Evolutionary conservation across 2,113 vertebrate genomes (phyloP).

Genomic region (Setophaga petechia): DNA sequence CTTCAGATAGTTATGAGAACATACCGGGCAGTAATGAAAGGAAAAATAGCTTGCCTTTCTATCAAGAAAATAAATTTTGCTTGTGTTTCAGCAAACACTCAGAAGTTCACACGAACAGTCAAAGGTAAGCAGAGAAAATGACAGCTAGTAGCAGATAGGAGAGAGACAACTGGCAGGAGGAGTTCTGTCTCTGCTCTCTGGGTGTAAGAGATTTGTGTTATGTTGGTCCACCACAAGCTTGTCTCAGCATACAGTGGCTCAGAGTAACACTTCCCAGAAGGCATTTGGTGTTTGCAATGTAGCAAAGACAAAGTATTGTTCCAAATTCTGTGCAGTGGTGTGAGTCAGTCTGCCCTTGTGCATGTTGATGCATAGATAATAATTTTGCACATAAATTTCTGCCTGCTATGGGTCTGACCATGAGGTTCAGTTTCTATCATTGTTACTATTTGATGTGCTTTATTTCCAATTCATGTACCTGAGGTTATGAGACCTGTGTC

Average conservation of each 20-base stretch:
- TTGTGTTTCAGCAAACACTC: background rate
- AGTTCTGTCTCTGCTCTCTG: background rate
- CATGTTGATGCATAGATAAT: background rate
- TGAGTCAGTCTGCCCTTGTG: background rate
- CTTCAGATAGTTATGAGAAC: background rate
- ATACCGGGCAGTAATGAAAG: background rate
- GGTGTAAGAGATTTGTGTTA: background rate
- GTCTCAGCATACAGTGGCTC: background rate
- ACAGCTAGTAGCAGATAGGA: background rate
- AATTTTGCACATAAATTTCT: background rate
- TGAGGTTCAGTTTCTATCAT: background rate
- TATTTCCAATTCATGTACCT: background rate
- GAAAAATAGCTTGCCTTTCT: background rate
- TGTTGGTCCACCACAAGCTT: background rate
- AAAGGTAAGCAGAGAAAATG: background rate
- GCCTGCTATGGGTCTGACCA: background rate
- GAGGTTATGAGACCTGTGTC: background rate
- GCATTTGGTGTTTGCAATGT: fast-evolving
- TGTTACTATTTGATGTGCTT: background rate
- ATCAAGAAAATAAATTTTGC: background rate
- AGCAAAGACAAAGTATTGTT: background rate
- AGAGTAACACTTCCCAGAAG: background rate
- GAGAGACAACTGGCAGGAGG: background rate
- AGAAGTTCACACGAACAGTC: background rate
- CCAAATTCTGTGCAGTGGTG: background rate